phyloP scores from a whole-genome alignment of 2,113 vertebrate species.

The Collichthys lucidus region DNA sequence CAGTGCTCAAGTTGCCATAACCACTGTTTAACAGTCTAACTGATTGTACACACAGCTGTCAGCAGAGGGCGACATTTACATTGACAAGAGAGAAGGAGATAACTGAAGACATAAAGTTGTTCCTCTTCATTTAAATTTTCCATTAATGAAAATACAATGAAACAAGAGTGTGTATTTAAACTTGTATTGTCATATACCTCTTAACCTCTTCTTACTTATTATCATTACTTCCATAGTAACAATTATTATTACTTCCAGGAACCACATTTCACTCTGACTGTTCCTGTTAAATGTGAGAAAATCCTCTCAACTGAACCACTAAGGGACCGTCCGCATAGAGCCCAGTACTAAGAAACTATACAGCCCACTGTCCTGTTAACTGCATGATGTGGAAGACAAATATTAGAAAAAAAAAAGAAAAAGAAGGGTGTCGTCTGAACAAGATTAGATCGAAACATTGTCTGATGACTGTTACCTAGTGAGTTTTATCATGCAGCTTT shows the following conservation, averaged over 20 bases:
- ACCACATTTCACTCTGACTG: no score
- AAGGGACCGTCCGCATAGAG: slow-evolving; percentile 8
- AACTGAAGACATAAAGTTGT: not conserved
- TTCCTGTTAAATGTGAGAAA: not conserved
- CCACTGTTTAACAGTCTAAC: not conserved
- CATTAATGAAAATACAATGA: not conserved
- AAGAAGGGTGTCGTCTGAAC: not conserved
- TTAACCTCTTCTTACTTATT: not conserved
- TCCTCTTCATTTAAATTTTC: not conserved
- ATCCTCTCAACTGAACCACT: slow-evolving; percentile 1
- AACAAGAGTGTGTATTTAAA: not conserved
- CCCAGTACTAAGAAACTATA: not conserved
- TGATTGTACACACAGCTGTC: not conserved
- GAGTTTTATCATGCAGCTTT: no score
- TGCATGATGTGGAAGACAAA: not conserved
- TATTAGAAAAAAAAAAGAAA: no score
- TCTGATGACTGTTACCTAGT: no score
- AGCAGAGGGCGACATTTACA: not conserved
- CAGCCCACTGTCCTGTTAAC: not conserved
- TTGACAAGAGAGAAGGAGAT: not conserved
- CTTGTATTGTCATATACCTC: not conserved
- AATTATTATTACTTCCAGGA: no score
- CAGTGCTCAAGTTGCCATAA: not conserved
- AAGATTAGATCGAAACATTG: not conserved
- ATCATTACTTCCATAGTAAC: no score